Evolutionary conservation across 2,888 invertebrate species (phyloP), one percentile per base, ranked within the genome.

Genomic region (Lymantria monacha): DNA sequence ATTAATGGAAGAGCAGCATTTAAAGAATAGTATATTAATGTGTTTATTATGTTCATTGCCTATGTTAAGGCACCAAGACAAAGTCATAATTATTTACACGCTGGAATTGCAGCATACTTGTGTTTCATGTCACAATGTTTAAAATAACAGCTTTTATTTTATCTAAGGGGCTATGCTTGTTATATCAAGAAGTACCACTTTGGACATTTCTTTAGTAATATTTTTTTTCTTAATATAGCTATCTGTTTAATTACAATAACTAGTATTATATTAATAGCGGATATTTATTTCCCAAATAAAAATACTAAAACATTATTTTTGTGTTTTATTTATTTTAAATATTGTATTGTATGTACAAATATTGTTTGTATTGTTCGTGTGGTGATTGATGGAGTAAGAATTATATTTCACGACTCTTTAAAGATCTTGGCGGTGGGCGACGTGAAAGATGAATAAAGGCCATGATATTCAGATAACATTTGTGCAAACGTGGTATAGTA

Each of bases 221-320:
- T 11, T 36, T 38, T 38, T 38, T 38, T 9, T n/a, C n/a, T 38
- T 8, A n/a, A 7, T n/a, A 38, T 10, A 38, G 38, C 38, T 30
- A 33, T 3, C 33, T 8, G 9, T 38, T 38, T n/a, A 7, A 38
- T 13, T 11, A 38, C 9, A 53, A 45, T 52, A 46, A 48, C 38
- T 54, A 60, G 53, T 55, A 55, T 56, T 46, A 50, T 52, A 33
- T 8, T 44, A 48, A 30, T 45, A 59, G 57, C 59, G 49, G 49
- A 52, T 56, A 55, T 61, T 67, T 62, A 57, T 63, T 57, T 61
- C 30, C 49, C 49, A 65, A 64, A n/a, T n/a, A 63, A 67, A 62
- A 69, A 44, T 31, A 58, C 41, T 42, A 43, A 49, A 46, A 36
- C 46, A 12, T 51, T 55, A 56, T 12, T 46, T 15, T 44, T 9